phyloP scores from a whole-genome alignment of 30 jellyfish, hydroid and myxozoan genomes.

The Chironex yamaguchii region DNA sequence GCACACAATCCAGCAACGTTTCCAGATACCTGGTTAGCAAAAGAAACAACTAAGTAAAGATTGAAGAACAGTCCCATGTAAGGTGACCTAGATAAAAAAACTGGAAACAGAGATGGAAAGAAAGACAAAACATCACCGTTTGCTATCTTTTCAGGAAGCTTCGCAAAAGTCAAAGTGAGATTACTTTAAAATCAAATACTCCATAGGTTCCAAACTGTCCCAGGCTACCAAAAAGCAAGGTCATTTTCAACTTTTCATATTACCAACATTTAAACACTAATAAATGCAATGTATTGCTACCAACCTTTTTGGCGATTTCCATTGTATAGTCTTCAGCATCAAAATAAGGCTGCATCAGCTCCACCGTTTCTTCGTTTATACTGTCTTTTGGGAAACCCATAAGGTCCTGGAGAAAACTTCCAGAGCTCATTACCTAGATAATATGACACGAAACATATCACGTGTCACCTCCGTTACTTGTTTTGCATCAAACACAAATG shows the following conservation, averaged over 20 bases:
- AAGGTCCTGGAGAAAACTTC: constrained; percentile 78
- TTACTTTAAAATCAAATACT: not conserved
- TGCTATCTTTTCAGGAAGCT: too few species aligned
- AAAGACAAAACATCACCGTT: too few species aligned
- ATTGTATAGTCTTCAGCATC: constrained; percentile 82
- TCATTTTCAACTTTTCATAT: too few species aligned
- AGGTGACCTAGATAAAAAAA: too few species aligned
- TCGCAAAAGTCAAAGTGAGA: not conserved
- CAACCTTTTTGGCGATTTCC: constrained; percentile 84
- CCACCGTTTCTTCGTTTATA: constrained; percentile 81
- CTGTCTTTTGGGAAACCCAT: constrained; percentile 79
- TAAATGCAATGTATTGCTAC: not conserved
- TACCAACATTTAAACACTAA: too few species aligned
- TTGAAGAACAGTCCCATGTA: too few species aligned
- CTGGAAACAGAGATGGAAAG: too few species aligned
- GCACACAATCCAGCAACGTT: constrained; percentile 91
- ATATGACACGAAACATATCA: too few species aligned
- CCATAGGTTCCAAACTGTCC: not conserved
- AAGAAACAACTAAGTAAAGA: too few species aligned
- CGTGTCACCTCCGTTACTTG: too few species aligned
- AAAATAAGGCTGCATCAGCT: constrained; percentile 78
- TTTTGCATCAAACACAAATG: too few species aligned
- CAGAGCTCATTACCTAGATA: constrained; percentile 81
- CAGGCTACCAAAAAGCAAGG: not conserved
- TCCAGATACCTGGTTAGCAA: constrained; percentile 95